Evolutionary conservation across 1,140 invertebrate genomes (phyloP), one percentile per base, ranked within the genome.

Genomic region (Ladona fulva): DNA sequence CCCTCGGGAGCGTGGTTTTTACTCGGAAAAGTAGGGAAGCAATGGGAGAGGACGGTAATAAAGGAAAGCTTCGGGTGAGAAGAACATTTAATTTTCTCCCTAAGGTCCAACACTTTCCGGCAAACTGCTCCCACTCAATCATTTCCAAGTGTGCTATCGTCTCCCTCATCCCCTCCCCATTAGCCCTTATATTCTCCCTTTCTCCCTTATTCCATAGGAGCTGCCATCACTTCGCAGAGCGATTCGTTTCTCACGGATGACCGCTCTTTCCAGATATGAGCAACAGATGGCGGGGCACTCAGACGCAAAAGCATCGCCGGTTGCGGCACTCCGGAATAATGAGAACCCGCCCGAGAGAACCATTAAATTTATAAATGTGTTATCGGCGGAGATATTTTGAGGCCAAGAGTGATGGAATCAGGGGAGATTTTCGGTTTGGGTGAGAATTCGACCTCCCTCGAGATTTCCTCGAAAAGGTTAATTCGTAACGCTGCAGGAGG

Each of bases 191-290:
- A 6, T 22, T 11, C 10, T 52, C 44, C 44, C 44, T 52, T 52
- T 19, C 44, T 52, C 12, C 52, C n/a, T 22, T 22, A 16, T 66
- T 22, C 52, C 52, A 52, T 52, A 10, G 10, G 19, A 11, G 10
- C 44, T 11, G 44, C 10, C 44, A 66, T 66, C 52, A 19, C 52
- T 66, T 22, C n/a, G 16, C n/a, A 16, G 52, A 66, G n/a, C 52
- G 52, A 66, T 66, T 66, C 52, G 52, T 66, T 66, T 66, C 52
- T 66, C 52, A 66, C 52, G 52, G 52, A 66, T 66, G 52, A 66
- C 52, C 52, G 52, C 52, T 16, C 52, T 66, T 22, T 66, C 52
- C 52, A 66, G 52, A 66, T 66, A 66, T 66, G 52, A 66, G 52
- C 52, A 66, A 66, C 52, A 66, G 52, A 66, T 66, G 52, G 52